Percentiles rank a stretch among this genome's conserved stretches.
phyloP scores from a whole-genome alignment of 2,797 vertebrate species.

The Sebastes matsubarae region DNA sequence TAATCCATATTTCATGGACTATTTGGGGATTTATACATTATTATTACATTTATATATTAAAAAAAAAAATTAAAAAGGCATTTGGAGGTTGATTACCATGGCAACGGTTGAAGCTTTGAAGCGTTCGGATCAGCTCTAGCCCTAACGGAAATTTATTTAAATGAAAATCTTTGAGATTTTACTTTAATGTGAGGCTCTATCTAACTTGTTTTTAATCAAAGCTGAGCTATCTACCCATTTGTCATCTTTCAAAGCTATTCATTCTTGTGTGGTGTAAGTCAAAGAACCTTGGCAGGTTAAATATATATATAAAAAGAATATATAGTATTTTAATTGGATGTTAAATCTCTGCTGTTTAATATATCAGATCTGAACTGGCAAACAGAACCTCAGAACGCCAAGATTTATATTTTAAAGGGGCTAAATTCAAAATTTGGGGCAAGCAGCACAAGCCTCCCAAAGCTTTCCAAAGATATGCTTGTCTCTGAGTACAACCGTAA shows the following conservation, averaged over 20 bases:
- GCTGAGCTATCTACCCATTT: not conserved
- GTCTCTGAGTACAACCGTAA: not conserved
- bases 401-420: not conserved
- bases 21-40: too few species aligned
- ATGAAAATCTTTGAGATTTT: not conserved
- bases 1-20: too few species aligned
- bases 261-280: not conserved
- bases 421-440: not conserved
- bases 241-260: slow-evolving; percentile 1
- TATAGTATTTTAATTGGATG: not conserved
- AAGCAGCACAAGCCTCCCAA: not conserved
- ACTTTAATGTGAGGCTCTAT: not conserved
- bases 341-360: not conserved
- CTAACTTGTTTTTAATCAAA: not conserved
- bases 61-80: too few species aligned
- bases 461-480: not conserved
- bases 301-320: not conserved
- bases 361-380: not conserved
- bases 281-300: not conserved
- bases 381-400: not conserved
- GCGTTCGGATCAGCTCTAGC: too few species aligned
- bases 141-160: not conserved
- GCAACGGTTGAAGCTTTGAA: too few species aligned
- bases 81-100: too few species aligned
- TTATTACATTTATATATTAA: too few species aligned